Evolutionary conservation across 2,113 vertebrate genomes (phyloP).

Genomic region (Arvicanthis niloticus): DNA sequence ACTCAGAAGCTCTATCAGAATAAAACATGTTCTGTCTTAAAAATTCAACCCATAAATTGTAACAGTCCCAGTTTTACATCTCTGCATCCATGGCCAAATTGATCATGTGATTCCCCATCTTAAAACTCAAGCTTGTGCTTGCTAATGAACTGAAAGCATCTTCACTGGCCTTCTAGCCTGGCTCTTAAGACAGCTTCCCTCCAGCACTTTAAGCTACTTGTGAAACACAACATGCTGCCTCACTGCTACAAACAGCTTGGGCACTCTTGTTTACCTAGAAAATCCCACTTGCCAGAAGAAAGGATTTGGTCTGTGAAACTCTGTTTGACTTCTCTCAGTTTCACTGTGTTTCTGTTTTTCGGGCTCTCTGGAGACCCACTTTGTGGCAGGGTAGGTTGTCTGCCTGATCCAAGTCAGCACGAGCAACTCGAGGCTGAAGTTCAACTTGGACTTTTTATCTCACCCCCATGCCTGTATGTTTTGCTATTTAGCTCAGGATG

Average conservation of each 20-base stretch:
- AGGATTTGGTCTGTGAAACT: not conserved
- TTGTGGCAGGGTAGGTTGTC: not conserved
- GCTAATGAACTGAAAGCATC: not conserved
- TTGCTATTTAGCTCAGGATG: not conserved
- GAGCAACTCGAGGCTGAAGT: not conserved
- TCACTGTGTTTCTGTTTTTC: not conserved
- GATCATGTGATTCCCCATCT: not conserved
- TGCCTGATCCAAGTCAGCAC: not conserved
- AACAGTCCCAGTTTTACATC: conserved; percentile 19
- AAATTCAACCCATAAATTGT: conserved; percentile 36
- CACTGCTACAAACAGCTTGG: not conserved
- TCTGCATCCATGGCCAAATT: not conserved
- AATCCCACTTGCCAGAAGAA: not conserved
- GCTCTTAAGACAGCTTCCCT: not conserved
- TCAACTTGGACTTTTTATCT: not conserved
- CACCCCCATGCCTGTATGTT: not conserved
- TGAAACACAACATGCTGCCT: not conserved
- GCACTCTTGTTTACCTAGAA: not conserved
- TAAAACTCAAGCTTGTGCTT: not conserved
- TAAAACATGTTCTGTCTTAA: not conserved
- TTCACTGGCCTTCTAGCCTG: not conserved
- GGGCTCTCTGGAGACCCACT: not conserved
- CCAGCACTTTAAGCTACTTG: not conserved
- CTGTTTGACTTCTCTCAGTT: not conserved
- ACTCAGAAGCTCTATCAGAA: not conserved